These are phyloP conservation scores for Brachyptera risi DNA, from an alignment of 2,888 invertebrate genomes.

Conservation along the genomic window DNA sequence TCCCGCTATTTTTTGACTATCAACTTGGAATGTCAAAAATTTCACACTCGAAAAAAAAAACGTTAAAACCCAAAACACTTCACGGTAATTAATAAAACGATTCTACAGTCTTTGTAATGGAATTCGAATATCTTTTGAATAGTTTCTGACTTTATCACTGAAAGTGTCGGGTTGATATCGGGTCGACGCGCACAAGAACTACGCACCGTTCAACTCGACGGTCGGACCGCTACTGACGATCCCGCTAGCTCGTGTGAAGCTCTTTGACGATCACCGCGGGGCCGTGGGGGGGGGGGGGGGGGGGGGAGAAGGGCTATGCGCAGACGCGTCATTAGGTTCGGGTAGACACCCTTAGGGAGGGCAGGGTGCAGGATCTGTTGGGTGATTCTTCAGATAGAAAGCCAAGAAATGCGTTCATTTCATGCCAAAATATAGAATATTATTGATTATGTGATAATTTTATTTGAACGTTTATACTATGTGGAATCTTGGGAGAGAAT, in stretches of 20 bases:
- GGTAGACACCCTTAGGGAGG: neutral
- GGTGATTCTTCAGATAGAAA: too few species aligned
- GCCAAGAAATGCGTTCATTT: too few species aligned
- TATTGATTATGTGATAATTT: too few species aligned
- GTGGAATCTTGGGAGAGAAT: too few species aligned
- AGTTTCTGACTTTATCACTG: too few species aligned
- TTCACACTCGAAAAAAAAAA: neutral
- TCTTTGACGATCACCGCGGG: neutral
- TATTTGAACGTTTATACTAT: too few species aligned
- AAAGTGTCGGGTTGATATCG: neutral
- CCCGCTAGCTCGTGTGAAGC: neutral
- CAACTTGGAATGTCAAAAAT: neutral
- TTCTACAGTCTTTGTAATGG: too few species aligned
- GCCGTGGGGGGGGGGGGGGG: neutral
- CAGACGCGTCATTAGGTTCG: neutral
- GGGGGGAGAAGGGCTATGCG: neutral
- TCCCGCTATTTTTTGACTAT: neutral
- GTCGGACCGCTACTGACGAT: conserved; percentile 3
- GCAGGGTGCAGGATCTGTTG: too few species aligned
- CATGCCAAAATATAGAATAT: too few species aligned
- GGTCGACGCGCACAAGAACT: neutral
- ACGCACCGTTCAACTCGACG: neutral
- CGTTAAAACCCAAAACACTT: too few species aligned
- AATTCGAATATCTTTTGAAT: too few species aligned
- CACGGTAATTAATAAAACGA: too few species aligned